Evolutionary conservation across 2,797 vertebrate genomes (phyloP), one percentile per base, ranked within the genome.

Genomic region (Astyanax mexicanus): DNA sequence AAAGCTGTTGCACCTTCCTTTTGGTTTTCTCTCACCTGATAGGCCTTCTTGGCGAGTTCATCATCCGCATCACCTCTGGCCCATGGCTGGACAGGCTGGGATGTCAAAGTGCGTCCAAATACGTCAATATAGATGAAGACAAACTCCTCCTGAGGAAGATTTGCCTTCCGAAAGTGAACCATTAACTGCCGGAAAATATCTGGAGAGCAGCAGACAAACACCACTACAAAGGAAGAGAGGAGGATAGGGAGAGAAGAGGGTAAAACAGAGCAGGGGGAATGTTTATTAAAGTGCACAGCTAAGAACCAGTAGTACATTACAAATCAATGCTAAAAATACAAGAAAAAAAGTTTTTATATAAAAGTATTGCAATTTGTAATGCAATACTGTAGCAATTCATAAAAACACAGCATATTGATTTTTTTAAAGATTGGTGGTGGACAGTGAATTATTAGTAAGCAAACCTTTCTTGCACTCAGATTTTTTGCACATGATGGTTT

Each of bases 41-140:
- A 97, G 52, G 95, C 97, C 8, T 91, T 87, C 21, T 73, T 91
- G 76, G 96, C 97, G 0, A 84, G n/a, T 37, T 32, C 70, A 0
- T 97, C 96, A 0, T 94, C 91, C 0, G 62, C 15, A 10, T 98
- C 96, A 0, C 94, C 94, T 0, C 94, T 91, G 3, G 77, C 82
- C 97, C 97, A 99, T 0, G 97, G 97, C 70, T 80, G 86, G 0
- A 66, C 72, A 0, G 83, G 83, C 0, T 84, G 79, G 0, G 91
- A 90, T 32, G 84, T 86, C 55, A 98, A 90, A 57, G 95, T 96
- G 32, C 83, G 87, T 0, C 95, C 97, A 0, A 96, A 96, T n/a
- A 95, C 86, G 75, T 99, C 97, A n/a, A 99, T 93, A 89, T 95
- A 96, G 87, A 98, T 93, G 83, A 99, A 98, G 76, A 92, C 94